Base-by-base conservation (phyloP, 2,888 invertebrate genomes). In the Pasiphila rectangulata region DNA sequence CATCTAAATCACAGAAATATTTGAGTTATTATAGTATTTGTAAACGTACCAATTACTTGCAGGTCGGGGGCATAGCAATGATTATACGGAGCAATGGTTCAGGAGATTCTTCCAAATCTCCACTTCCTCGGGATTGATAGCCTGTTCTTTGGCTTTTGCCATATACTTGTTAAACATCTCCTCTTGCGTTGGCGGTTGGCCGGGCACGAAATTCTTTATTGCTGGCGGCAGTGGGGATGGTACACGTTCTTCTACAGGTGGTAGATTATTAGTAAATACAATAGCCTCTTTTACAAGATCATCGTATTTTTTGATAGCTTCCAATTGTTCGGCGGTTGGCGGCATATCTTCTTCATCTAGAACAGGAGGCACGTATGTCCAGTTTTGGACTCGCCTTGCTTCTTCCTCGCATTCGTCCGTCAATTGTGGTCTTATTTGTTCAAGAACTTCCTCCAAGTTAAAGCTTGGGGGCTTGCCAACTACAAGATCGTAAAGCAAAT, bases 41-140 rank as follows among this genome's bases (percentile, higher is more conserved):
- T 13, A 7, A 24, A 42, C 42, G 7, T 48, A 50, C 50, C 50
- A 23, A 38, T 46, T 27, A n/a, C 21, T 40, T 32, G 32, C 27
- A 41, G 32, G 23, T 19, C 45, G 50, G 34, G 50, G 50, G 41
- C 41, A 41, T 15, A 34, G 9, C 6, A 38, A 4, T 34, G 17
- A 15, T 16, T 45, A 50, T 13, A 38, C 34, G 5, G 32, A 9
- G 32, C 41, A 32, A 3, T 5, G 0, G 1, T n/a, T 4, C 4
- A 41, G 13, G 3, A 30, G 3, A 4, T 5, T 1, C 7, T 32
- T 25, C 43, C 39, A 44, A 4, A n/a, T 16, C 16, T 44, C 44
- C 0, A 41, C 0, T 2, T 44, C 27, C 16, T 38, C 36, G 6
- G 30, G 17, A 2, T 5, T 2, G 0, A 7, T 1, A 3, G 0